Conservation (phyloP, 2,113 vertebrate genomes). For the Halichoeres trimaculatus region DNA sequence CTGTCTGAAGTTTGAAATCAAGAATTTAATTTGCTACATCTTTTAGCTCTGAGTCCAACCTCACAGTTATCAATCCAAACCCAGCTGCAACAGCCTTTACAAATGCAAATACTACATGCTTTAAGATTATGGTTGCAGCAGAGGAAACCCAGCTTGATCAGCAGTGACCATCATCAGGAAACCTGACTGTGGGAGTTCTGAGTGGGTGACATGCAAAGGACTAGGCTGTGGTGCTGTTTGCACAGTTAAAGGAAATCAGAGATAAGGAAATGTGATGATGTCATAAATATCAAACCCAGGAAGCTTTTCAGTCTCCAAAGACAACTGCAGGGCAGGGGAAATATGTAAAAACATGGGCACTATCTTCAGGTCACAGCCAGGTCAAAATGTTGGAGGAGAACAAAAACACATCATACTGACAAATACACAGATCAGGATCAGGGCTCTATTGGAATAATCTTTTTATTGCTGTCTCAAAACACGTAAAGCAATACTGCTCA, state of each 20-base stretch:
- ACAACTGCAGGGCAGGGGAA: background rate
- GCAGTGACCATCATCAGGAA: conserved; percentile 36
- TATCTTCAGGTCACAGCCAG: conserved; percentile 29
- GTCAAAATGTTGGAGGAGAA: conserved; percentile 4
- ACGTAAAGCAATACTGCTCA: too few relatives aligned
- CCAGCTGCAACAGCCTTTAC: background rate
- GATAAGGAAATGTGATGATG: conserved; percentile 60
- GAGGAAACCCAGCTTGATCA: background rate
- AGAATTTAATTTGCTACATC: too few relatives aligned
- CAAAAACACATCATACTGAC: conserved; percentile 1
- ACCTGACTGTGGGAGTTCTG: conserved; percentile 1
- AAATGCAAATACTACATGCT: background rate
- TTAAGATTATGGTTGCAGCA: background rate
- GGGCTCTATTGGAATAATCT: too few relatives aligned
- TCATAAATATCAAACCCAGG: conserved; percentile 16
- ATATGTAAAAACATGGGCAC: background rate
- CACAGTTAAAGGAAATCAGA: conserved; percentile 58
- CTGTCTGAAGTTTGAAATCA: too few relatives aligned
- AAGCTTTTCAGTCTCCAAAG: background rate
- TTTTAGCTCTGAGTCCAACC: background rate
- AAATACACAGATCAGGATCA: background rate
- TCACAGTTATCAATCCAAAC: background rate
- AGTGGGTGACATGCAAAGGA: conserved; percentile 65
- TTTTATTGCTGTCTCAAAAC: too few relatives aligned
- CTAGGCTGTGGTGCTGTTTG: conserved; percentile 39